A percentile compares a stretch with the other conserved stretches of the same genome.
Evolutionary conservation across 2,888 invertebrate species (phyloP).

Genomic region (Drosophila mimica): DNA sequence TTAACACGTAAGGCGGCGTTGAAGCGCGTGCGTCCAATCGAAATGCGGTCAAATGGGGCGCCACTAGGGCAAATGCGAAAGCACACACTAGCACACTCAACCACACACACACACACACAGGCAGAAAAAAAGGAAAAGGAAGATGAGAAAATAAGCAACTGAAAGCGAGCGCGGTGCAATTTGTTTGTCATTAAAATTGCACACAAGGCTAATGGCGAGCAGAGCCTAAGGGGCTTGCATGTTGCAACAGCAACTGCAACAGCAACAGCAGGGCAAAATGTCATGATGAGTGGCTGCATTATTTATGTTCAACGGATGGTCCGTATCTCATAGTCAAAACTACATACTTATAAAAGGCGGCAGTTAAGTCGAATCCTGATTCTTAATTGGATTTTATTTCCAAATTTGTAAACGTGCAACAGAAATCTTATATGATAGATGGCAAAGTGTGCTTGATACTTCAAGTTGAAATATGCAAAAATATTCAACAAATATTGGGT

Average conservation of each 20-base stretch:
- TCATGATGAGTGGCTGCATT: conserved; percentile 61
- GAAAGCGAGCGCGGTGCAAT: conserved; percentile 66
- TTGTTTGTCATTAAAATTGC: conserved; percentile 80
- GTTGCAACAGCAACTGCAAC: conserved; percentile 18
- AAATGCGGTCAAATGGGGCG: conserved; percentile 77
- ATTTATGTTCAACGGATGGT: conserved; percentile 58
- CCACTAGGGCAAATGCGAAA: conserved; percentile 35
- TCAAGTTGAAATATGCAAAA: not conserved
- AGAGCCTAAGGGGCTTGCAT: conserved; percentile 58
- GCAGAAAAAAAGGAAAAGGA: not conserved
- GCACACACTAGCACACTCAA: not conserved
- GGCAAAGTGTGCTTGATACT: not conserved
- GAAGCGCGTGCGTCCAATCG: conserved; percentile 69
- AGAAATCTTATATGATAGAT: not conserved
- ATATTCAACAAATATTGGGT: not conserved
- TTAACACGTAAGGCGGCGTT: conserved; percentile 72
- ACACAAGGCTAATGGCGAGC: conserved; percentile 77
- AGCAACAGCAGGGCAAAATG: conserved; percentile 40
- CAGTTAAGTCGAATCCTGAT: conserved; percentile 8
- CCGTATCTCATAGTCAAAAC: conserved; percentile 21
- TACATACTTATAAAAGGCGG: not conserved
- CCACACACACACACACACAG: not conserved
- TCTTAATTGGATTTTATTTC: conserved; percentile 7
- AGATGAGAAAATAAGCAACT: conserved; percentile 11
- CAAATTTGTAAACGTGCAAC: not conserved